Base-by-base conservation (phyloP, 2,113 vertebrate genomes). In the Oncorhynchus clarkii region DNA sequence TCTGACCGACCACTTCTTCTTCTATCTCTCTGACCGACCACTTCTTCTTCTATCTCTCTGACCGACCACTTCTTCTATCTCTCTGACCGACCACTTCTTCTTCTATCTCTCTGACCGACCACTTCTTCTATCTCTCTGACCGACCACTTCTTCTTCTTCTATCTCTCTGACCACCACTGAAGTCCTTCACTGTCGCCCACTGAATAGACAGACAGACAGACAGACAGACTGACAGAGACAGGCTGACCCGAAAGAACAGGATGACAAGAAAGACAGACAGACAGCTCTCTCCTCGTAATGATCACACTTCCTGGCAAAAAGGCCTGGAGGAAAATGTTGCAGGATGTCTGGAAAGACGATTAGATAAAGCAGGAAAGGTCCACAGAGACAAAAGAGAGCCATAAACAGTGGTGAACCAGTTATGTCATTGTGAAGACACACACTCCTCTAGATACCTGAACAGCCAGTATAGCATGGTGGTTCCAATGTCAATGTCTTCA, bases 201-300 rank as follows among this genome's bases (percentile, higher is more conserved):
- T 9, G 59, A 62, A 22, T 16, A 62, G 59, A n/a, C 59, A 60
- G 59, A 22, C 5, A 34, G 31, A 34, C 14, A 9, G n/a, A 62
- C n/a, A 9, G n/a, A n/a, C 59, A 62, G 59, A n/a, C n/a, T 22
- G 59, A 22, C 31, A 34, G 34, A 34, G 1, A 59, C 29, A 31
- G 29, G 29, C 34, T 34, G 34, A 39, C 34, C 34, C 1, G 7
- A 39, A 39, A 39, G 31, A 34, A 79, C 34, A 7, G 34, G 34
- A 6, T 34, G 34, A 34, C 34, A 7, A 34, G 1, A 7, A 7
- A 34, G 34, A 34, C 34, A 12, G 39, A 71, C 31, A 72, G n/a
- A 48, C 65, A 77, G 71, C n/a, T 24, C n/a, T 62, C 51, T 54
- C 51, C 51, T 54, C 73, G 64, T 71, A 70, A 70, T 76, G 64